A percentile compares a stretch with the other conserved stretches of the same genome.
Evolutionary conservation across 2,888 invertebrate genomes (phyloP).

Genomic region (Ditula angustiorana): DNA sequence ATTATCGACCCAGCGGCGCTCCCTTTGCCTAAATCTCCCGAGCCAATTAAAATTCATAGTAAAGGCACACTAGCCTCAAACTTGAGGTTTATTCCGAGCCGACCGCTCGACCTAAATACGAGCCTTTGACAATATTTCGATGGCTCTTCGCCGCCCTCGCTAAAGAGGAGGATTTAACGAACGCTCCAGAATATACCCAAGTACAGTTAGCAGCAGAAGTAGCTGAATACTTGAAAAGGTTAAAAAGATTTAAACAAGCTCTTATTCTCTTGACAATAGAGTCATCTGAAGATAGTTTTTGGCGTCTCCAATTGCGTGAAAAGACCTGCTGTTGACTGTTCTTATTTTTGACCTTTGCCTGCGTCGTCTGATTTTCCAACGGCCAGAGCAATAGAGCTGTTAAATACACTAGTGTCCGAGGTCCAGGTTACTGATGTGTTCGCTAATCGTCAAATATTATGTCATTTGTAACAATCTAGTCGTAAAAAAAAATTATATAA

Average conservation of each 20-base stretch:
- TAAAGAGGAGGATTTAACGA: background rate
- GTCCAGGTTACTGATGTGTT: too few relatives aligned
- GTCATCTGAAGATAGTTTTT: too few relatives aligned
- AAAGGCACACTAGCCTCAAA: background rate
- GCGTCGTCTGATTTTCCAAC: background rate
- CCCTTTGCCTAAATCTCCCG: background rate
- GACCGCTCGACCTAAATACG: conserved; percentile 64
- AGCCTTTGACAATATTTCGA: conserved; percentile 56
- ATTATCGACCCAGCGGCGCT: background rate
- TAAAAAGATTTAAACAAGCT: too few relatives aligned
- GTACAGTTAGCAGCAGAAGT: background rate
- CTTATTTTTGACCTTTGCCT: conserved; percentile 19
- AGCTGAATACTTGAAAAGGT: too few relatives aligned
- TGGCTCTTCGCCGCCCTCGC: conserved; percentile 54
- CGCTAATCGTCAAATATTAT: too few relatives aligned
- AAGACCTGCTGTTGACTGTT: too few relatives aligned
- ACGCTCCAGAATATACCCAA: background rate
- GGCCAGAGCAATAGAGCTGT: too few relatives aligned
- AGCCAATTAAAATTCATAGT: conserved; percentile 2
- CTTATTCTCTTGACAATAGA: too few relatives aligned
- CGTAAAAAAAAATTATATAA: too few relatives aligned
- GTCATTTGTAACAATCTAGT: too few relatives aligned
- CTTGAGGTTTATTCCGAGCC: conserved; percentile 5
- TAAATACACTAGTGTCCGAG: too few relatives aligned
- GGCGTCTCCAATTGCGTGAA: too few relatives aligned